Evolutionary conservation across 2,113 vertebrate species (phyloP), one percentile per base, ranked within the genome.

Genomic region (Lycaon pictus): DNA sequence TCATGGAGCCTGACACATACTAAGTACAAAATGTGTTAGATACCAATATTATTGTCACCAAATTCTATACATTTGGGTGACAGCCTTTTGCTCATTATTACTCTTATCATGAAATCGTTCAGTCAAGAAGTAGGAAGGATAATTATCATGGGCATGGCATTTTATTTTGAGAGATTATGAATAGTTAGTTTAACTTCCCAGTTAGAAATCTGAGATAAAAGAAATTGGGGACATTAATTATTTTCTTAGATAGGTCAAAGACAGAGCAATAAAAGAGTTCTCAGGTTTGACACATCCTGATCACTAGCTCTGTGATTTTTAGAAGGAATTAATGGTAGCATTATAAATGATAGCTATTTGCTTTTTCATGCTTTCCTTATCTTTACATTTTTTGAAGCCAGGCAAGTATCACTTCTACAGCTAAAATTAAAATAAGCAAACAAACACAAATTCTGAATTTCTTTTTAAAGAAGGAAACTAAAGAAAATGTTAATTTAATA

Each of bases 81-180:
- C 12, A 69, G 35, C 12, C 16, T 32, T 2, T 29, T 51, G 7
- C 32, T 81, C 58, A 48, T 74, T 84, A 17, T 56, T 25, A 89
- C 2, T n/a, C 11, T 19, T 19, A 15, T 6, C 67, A 22, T 3
- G 6, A 43, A 19, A 48, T 32, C 35, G 11, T 9, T 1, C 60
- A 58, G 16, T 48, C 27, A 48, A 87, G 17, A 65, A n/a, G 1
- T 27, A 56, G 29, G 11, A 76, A 90, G 43, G 88, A 43, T 35
- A 90, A 55, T 53, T 65, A 37, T 81, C 23, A 17, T 0, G 72
- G 16, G 8, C 8, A 80, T 51, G 35, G 2, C 15, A 67, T 83
- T 90, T 95, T 79, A 80, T 74, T 88, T 71, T 90, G n/a, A 72
- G 67, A 72, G 53, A 79, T 32, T 71, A 32, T n/a, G 27, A 93